Base-by-base conservation (phyloP, 2,113 vertebrate genomes). In the Hemicordylus capensis region DNA sequence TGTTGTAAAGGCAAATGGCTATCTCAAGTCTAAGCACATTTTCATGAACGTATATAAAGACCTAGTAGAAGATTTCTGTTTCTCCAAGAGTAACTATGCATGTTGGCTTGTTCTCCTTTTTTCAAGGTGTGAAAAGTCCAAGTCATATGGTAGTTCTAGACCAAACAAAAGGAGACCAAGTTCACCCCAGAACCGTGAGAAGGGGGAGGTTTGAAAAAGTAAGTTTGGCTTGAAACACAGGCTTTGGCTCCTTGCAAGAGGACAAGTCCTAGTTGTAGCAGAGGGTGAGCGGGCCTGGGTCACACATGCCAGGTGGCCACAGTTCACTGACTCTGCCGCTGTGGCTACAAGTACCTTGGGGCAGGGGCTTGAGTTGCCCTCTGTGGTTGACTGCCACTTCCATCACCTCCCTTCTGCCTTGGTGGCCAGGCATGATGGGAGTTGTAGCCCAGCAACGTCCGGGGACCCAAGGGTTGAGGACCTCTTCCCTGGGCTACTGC, bases 121-220 rank as follows among this genome's bases (percentile, higher is more conserved):
- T n/a, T 0, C 39, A 80, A 97, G 97, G 97, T 93, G 90, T 96
- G 89, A 99, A 98, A 93, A 99, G 98, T 90, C 98, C 98, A 81
- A 97, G 96, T 88, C 98, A 97, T 87, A 96, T 98, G 95, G 93
- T 97, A 86, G 87, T 95, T 77, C 76, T 97, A 59, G 97, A 98
- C 94, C 96, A 98, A 89, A 91, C 94, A 74, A 99, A 97, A 96
- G 96, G 96, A 91, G 97, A 98, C 76, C 94, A 86, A 69, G 90
- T 95, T 93, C 97, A 97, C 95, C 94, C 93, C 81, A 97, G 98
- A 81, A 95, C 95, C 69, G 96, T 98, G 90, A 97, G 97, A 95
- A 97, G 97, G 89, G 97, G 97, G 84, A 94, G 97, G 90, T 97
- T 98, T 93, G 98, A 99, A 31, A 99, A 98, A 95, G 98, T 99